Evolutionary conservation across 2,888 invertebrate genomes (phyloP), one percentile per base, ranked within the genome.

Genomic region (Lasius platythorax): DNA sequence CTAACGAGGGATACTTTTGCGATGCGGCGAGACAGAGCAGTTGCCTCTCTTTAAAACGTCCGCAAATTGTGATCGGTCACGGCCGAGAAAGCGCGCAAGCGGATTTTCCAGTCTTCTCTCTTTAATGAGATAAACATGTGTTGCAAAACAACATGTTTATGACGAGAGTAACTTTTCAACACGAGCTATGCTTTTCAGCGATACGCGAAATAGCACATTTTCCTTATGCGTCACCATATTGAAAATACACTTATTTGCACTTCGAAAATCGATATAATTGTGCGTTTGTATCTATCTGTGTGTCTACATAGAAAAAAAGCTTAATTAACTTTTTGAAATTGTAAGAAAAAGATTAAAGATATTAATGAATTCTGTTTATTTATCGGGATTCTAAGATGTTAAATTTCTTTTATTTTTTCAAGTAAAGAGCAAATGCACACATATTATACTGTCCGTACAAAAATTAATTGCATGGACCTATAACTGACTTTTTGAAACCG

Each of bases 1-100:
- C 66, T 64, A 82, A 76, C 70, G 75, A 85, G 75, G 83, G 76
- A 66, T 83, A 70, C 83, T 83, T 72, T 79, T 79, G 61, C 46
- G 23, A 61, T 12, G 33, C 33, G 23, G 15, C 11, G 23, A 37
- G 61, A 61, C 23, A 3, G 73, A 61, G 61, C 37, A 37, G 37
- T 37, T 5, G 15, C 30, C 30, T 4, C 40, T 56, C 30, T 53
- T 53, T 78, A 56, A 56, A 68, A 68, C 15, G 68, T 15, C 56
- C 28, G 78, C 53, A 56, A 68, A 67, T 40, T 40, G 67, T n/a
- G 78, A 67, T 28, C 64, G 23, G 23, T 61, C 50, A 64, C 75
- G 33, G 23, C 18, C 53, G 66, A 50, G 53, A 76, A 66, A 76
- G 50, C 33, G 46, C 46, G n/a, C 75, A n/a, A 58, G 40, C 58